Conservation (phyloP, 2,888 invertebrate genomes). For the Tribolium freemani region DNA sequence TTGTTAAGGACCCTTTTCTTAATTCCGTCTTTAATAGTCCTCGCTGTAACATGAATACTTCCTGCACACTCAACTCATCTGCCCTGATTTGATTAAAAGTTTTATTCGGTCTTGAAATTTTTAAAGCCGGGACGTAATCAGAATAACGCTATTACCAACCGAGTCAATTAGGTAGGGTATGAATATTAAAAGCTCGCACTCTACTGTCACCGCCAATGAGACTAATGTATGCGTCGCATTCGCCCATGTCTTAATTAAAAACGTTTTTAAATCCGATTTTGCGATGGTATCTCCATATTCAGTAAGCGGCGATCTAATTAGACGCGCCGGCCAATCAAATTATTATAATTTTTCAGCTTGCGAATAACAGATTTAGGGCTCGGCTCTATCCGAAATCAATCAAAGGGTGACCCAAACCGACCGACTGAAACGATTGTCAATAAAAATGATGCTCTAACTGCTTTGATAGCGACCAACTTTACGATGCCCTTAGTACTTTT, state of each 20-base stretch:
- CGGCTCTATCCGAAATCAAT: slow-evolving; percentile 21
- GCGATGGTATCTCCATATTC: slow-evolving; percentile 38
- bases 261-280: slow-evolving; percentile 49
- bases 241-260: slow-evolving; percentile 49
- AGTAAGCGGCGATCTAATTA: slow-evolving; percentile 12
- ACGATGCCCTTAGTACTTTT: slow-evolving; percentile 63
- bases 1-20: slow-evolving; percentile 60
- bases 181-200: slow-evolving; percentile 63
- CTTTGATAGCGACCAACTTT: slow-evolving; percentile 61
- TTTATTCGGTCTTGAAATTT: slow-evolving; percentile 63
- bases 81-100: slow-evolving; percentile 64
- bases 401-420: slow-evolving; percentile 42
- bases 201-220: slow-evolving; percentile 52
- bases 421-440: slow-evolving; percentile 55
- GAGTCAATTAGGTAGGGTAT: slow-evolving; percentile 64
- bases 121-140: slow-evolving; percentile 63
- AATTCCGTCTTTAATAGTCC: slow-evolving; percentile 57
- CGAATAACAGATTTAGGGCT: neutral
- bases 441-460: slow-evolving; percentile 60
- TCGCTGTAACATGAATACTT: slow-evolving; percentile 52
- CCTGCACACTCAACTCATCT: slow-evolving; percentile 48
- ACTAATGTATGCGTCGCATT: slow-evolving; percentile 50
- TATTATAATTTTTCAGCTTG: neutral
- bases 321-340: slow-evolving; percentile 20
- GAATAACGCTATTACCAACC: slow-evolving; percentile 63